These are phyloP conservation scores for Percina caprodes DNA, from an alignment of 2,113 vertebrate species.

Conservation along the genomic window DNA sequence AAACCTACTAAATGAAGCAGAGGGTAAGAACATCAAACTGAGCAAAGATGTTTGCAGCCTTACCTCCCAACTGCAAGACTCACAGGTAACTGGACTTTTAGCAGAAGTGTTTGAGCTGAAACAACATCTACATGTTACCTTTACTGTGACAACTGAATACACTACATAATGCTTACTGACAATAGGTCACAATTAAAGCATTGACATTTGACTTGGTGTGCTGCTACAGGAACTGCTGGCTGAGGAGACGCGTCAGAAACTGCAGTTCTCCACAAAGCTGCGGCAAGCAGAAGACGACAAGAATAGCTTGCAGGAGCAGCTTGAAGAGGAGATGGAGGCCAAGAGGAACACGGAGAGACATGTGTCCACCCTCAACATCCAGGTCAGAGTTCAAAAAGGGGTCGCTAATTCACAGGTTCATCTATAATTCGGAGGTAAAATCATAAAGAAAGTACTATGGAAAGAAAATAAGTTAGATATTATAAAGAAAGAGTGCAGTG, in stretches of 20 bases:
- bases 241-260: constrained; percentile 95
- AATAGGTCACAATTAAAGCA: neutral
- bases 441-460: neutral
- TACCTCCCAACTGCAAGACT: constrained; percentile 92
- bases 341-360: constrained; percentile 94
- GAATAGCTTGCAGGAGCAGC: constrained; percentile 93
- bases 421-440: neutral
- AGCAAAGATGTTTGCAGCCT: constrained; percentile 92
- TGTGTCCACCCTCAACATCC: constrained; percentile 91
- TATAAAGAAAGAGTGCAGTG: neutral
- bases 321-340: constrained; percentile 94
- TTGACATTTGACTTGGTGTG: constrained; percentile 4
- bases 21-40: constrained; percentile 94
- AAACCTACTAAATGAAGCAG: constrained; percentile 90
- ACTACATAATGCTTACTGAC: neutral
- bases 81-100: constrained; percentile 84
- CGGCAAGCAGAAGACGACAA: constrained; percentile 93
- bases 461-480: neutral
- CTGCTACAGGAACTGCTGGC: constrained; percentile 90
- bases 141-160: neutral
- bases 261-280: constrained; percentile 92
- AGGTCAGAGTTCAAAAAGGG: constrained; percentile 81
- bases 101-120: neutral
- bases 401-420: neutral
- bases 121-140: neutral